Evolutionary conservation across 2,797 vertebrate species (phyloP).

Genomic region (Emydoidea blandingii): DNA sequence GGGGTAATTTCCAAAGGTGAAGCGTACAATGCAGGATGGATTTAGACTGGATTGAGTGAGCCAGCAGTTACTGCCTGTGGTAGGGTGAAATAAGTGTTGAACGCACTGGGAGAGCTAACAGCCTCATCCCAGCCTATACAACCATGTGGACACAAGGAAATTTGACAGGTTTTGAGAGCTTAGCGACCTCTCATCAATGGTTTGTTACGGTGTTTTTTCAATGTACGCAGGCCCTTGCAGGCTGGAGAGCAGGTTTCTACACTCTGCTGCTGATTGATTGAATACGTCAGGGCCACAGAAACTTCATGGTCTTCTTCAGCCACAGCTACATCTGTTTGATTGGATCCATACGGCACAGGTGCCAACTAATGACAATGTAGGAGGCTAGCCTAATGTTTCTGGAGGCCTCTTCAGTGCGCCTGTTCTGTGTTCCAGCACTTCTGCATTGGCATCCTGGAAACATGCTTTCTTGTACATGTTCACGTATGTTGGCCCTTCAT

Average conservation of each 20-base stretch:
- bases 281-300: accelerated
- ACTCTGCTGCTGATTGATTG: accelerated
- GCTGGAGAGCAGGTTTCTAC: neutral
- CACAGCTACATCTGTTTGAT: neutral
- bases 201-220: neutral
- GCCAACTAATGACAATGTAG: accelerated
- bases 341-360: neutral
- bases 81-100: neutral
- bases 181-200: neutral
- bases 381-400: neutral
- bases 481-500: neutral
- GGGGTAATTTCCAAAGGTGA: neutral
- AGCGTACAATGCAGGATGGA: accelerated
- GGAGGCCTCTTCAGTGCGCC: neutral
- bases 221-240: neutral
- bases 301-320: neutral
- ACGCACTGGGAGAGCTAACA: neutral
- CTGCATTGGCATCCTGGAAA: too few relatives aligned
- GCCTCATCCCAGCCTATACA: neutral
- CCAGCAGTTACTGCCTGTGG: neutral
- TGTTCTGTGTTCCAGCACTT: neutral
- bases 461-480: neutral
- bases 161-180: neutral
- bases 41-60: neutral
- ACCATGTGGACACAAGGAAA: neutral